phyloP scores from a whole-genome alignment of 2,888 invertebrate species.

The Chouioia cunea region DNA sequence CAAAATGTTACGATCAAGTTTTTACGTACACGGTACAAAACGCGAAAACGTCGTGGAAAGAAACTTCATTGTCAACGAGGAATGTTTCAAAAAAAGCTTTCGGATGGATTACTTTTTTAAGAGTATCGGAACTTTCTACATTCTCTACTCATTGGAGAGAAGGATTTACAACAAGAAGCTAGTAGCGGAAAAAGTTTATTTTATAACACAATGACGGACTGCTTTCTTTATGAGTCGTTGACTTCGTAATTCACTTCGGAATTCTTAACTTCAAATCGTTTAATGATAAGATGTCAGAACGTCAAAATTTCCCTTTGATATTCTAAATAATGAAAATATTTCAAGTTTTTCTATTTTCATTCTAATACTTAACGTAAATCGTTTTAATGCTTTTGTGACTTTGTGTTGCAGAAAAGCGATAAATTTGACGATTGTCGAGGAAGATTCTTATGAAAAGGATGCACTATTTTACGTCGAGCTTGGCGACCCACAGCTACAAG shows the following conservation, averaged over 20 bases:
- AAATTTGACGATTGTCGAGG: conserved; percentile 89
- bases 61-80: no score
- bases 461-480: conserved; percentile 93
- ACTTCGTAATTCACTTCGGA: not conserved
- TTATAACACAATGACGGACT: conserved; percentile 25
- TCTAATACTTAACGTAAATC: no score
- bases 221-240: not conserved
- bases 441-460: conserved; percentile 98
- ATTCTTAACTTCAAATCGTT: not conserved
- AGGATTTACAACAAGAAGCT: conserved; percentile 17
- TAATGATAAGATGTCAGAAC: no score
- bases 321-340: no score
- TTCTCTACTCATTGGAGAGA: conserved; percentile 5
- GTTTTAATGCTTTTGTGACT: not conserved
- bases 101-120: not conserved
- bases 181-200: conserved; percentile 11
- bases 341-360: not conserved
- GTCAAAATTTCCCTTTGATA: conserved; percentile 11
- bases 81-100: no score
- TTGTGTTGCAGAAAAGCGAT: conserved; percentile 86
- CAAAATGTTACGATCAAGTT: no score
- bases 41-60: no score
- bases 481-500: conserved; percentile 88
- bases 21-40: no score
- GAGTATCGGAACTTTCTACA: conserved; percentile 18